Percentiles rank a stretch among this genome's conserved stretches.
These are phyloP conservation scores for Apotomis capreana DNA, from an alignment of 2,888 invertebrate genomes.

Conservation along the genomic window DNA sequence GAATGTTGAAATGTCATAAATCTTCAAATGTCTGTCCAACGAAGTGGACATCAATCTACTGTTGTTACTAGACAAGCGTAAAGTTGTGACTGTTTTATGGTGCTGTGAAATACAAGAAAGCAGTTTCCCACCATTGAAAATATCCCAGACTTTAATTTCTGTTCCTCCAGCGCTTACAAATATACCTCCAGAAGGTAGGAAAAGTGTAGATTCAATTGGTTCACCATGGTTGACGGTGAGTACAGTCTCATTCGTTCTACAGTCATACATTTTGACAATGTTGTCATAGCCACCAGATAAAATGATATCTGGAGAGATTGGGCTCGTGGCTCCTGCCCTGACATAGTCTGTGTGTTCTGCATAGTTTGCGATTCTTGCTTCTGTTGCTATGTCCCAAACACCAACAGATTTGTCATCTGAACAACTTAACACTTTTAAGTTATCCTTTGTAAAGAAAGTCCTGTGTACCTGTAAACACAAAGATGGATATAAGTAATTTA, in stretches of 20 bases:
- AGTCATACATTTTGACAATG: constrained; percentile 93
- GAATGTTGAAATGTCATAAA: constrained; percentile 94
- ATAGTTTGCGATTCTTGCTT: constrained; percentile 87
- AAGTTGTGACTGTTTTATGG: constrained; percentile 96
- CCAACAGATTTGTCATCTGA: constrained; percentile 94
- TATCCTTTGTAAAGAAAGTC: constrained; percentile 91
- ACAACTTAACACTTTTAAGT: constrained; percentile 91
- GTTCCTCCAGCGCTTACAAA: constrained; percentile 96
- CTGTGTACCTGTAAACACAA: constrained; percentile 86
- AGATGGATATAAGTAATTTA: too few relatives aligned
- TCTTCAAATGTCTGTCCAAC: constrained; percentile 96
- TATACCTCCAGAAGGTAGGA: constrained; percentile 94
- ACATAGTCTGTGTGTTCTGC: constrained; percentile 91
- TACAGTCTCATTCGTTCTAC: constrained; percentile 87
- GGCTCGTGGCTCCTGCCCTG: constrained; percentile 91
- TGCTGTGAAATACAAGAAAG: constrained; percentile 94
- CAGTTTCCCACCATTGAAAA: constrained; percentile 92
- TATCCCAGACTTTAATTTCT: constrained; percentile 96
- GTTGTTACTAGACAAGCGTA: constrained; percentile 91
- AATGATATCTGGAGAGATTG: constrained; percentile 89
- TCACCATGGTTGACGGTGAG: constrained; percentile 92
- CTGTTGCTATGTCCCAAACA: constrained; percentile 96
- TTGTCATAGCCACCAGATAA: constrained; percentile 96
- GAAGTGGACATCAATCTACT: constrained; percentile 94
- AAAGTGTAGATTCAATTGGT: constrained; percentile 94